Evolutionary conservation across 2,888 invertebrate genomes (phyloP).

Genomic region (Drosophila buzzatii): DNA sequence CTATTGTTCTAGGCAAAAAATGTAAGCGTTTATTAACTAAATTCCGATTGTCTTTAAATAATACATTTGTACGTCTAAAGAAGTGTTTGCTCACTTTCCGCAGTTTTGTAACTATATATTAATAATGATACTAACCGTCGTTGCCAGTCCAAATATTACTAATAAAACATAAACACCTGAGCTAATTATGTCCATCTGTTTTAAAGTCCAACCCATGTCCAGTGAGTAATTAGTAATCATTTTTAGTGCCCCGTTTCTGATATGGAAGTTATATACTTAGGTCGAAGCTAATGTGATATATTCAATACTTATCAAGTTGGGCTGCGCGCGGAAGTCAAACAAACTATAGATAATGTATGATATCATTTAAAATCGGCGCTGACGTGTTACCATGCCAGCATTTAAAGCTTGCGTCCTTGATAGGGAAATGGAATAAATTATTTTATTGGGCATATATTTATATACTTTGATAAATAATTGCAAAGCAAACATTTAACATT

Average conservation of each 20-base stretch:
- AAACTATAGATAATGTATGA: background rate
- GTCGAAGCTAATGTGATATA: background rate
- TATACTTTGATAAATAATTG: background rate
- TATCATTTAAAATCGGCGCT: background rate
- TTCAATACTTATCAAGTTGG: background rate
- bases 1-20: too few relatives aligned
- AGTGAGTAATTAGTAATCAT: background rate
- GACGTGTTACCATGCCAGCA: background rate
- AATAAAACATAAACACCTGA: background rate
- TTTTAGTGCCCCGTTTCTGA: background rate
- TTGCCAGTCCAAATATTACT: background rate
- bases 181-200: background rate
- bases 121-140: too few relatives aligned
- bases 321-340: background rate
- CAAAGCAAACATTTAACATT: too few relatives aligned
- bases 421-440: background rate
- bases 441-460: background rate
- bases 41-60: background rate
- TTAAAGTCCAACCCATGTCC: background rate
- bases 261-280: background rate
- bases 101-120: background rate
- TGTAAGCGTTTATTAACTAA: background rate
- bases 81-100: background rate
- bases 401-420: too few relatives aligned
- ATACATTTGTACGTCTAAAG: background rate